Evolutionary conservation across 2,888 invertebrate species (phyloP), one percentile per base, ranked within the genome.

Genomic region (Spisula subtruncata): DNA sequence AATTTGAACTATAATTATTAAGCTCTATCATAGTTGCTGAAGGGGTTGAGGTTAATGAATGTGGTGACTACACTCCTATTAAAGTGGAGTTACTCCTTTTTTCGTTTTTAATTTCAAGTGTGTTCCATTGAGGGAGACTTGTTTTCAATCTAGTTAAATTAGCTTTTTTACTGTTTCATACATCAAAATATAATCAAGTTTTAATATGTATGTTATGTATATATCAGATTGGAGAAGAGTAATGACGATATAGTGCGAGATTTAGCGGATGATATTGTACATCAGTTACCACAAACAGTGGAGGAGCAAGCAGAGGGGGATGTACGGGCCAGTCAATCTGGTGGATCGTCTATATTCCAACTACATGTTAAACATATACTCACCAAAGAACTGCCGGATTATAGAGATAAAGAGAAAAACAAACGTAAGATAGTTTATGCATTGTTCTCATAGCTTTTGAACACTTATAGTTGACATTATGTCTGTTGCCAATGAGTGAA

Each of bases 211-310:
- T 66, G n/a, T 66, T 66, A 25, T 25, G n/a, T 66, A 25, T 66
- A 25, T 25, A 66, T 25, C 89, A 96, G 96, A 48, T 93, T 94
- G 25, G 95, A 97, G 20, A 97, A 97, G 91, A 98, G 98, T 0
- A 98, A 98, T 1, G 99, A 99, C 95, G 98, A 98, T 93, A 97
- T 98, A 81, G 98, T 98, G 0, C 97, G 97, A 96, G 98, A 98
- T 84, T 98, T 98, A 4, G 98, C 98, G 0, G 97, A 97, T 46
- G 98, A 98, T 94, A 98, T 99, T 90, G 97, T 94, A 84, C 87
- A 91, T 14, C 93, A 93, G n/a, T 88, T 96, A 12, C 96, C 96
- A 6, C 90, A 89, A 51, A 92, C 92, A 32, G 95, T 96, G 8
- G 96, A 96, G 89, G 94, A 95, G 18, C 84, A 92, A 16, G 90